A percentile compares a stretch with the other conserved stretches of the same genome.
phyloP scores from a whole-genome alignment of 1,140 invertebrate genomes.

The Ptiloglossa arizonensis region DNA sequence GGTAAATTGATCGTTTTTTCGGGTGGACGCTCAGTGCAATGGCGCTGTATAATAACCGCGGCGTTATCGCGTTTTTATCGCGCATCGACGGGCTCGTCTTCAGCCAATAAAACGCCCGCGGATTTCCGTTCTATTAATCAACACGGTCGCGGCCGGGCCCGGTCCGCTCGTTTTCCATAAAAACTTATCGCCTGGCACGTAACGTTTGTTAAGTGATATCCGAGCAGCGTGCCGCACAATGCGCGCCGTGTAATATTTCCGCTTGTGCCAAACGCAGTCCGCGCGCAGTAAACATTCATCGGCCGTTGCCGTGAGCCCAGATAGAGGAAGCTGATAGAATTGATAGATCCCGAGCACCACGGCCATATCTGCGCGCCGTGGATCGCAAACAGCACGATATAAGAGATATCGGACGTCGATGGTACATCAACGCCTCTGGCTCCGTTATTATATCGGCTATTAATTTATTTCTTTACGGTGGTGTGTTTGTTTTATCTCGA shows the following conservation, averaged over 20 bases:
- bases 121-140: constrained; percentile 48
- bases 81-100: constrained; percentile 46
- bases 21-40: neutral
- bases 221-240: constrained; percentile 40
- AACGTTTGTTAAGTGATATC: constrained; percentile 60
- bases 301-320: constrained; percentile 35
- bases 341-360: constrained; percentile 62
- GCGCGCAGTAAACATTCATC: constrained; percentile 65
- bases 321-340: constrained; percentile 58
- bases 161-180: constrained; percentile 43
- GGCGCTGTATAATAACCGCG: constrained; percentile 28
- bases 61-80: constrained; percentile 49
- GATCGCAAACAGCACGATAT: constrained; percentile 67
- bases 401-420: constrained; percentile 66
- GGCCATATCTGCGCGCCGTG: constrained; percentile 41
- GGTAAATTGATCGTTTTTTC: neutral
- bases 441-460: constrained; percentile 65
- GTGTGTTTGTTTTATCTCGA: too few relatives aligned
- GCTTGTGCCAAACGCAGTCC: constrained; percentile 59
- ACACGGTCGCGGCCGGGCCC: constrained; percentile 33
- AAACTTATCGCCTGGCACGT: constrained; percentile 36
- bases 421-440: constrained; percentile 71
- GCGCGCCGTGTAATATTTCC: constrained; percentile 58
- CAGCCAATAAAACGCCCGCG: constrained; percentile 45
- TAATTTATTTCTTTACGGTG: too few relatives aligned